A percentile compares a stretch with the other conserved stretches of the same genome.
phyloP scores from a whole-genome alignment of 92 coral and sea anemone species.

The Ricordea florida region DNA sequence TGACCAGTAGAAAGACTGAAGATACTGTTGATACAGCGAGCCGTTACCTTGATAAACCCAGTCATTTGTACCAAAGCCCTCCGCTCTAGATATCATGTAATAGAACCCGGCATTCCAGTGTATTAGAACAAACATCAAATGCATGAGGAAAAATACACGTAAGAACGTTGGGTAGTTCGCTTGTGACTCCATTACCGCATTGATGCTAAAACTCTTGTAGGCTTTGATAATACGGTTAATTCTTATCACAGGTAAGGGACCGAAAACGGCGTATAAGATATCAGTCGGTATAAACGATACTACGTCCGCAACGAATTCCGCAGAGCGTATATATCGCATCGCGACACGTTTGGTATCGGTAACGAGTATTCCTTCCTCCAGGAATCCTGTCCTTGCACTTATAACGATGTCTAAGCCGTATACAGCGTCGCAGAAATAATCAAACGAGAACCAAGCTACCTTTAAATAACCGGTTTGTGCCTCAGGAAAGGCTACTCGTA shows the following conservation, averaged over 20 bases:
- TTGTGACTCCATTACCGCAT: conserved; percentile 87
- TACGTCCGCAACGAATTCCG: conserved; percentile 68
- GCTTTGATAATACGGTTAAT: conserved; percentile 78
- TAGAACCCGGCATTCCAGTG: conserved; percentile 98
- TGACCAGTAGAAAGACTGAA: conserved; percentile 95
- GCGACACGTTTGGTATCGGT: conserved; percentile 56
- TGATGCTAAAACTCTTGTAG: conserved; percentile 80
- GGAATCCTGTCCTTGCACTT: conserved; percentile 78
- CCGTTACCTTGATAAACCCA: conserved; percentile 97
- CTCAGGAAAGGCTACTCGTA: conserved; percentile 84
- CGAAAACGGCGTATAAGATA: conserved; percentile 67
- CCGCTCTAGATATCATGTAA: conserved; percentile 81
- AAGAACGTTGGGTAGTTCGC: conserved; percentile 88
- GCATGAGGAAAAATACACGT: conserved; percentile 84
- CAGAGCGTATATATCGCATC: conserved; percentile 60
- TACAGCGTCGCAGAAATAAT: conserved; percentile 80
- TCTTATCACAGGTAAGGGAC: conserved; percentile 71
- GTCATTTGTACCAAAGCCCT: conserved; percentile 89
- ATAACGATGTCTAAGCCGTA: conserved; percentile 73
- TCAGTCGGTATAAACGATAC: conserved; percentile 83
- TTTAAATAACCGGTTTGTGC: conserved; percentile 72
- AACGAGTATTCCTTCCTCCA: conserved; percentile 88
- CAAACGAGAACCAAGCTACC: conserved; percentile 78
- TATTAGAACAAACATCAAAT: conserved; percentile 88
- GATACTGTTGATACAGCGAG: conserved; percentile 88